These are phyloP conservation scores for Loripinus fragilis DNA, from an alignment of 2,888 invertebrate species.

Conservation along the genomic window DNA sequence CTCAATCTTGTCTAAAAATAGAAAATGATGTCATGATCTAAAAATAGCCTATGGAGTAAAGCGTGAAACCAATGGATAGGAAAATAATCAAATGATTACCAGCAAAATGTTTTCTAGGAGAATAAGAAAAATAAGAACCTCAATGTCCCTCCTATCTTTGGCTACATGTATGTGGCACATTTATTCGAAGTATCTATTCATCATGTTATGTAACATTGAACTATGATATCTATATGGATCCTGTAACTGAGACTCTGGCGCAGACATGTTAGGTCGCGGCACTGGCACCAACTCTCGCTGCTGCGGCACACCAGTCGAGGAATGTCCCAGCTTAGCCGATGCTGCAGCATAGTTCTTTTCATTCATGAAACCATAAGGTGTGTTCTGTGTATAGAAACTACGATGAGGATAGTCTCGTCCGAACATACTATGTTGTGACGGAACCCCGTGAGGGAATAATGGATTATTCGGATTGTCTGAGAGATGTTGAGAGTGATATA, in stretches of 20 bases:
- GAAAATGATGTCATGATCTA: no score
- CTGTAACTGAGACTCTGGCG: slow-evolving; percentile 74
- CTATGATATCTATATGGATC: slow-evolving; percentile 80
- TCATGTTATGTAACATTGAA: slow-evolving; percentile 81
- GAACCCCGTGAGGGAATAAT: slow-evolving; percentile 78
- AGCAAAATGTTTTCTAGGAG: no score
- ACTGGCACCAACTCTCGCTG: slow-evolving; percentile 76
- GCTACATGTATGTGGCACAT: no score
- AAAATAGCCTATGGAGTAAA: no score
- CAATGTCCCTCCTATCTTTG: no score
- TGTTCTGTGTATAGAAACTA: slow-evolving; percentile 77
- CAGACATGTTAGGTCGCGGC: slow-evolving; percentile 71
- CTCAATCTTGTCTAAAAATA: no score
- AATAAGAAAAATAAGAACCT: no score
- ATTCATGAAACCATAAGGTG: slow-evolving; percentile 79
- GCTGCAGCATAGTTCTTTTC: slow-evolving; percentile 79
- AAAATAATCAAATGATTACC: no score
- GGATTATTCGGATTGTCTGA: slow-evolving; percentile 77
- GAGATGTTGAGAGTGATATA: slow-evolving; percentile 80
- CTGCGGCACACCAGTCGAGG: slow-evolving; percentile 70
- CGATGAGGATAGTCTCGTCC: slow-evolving; percentile 77
- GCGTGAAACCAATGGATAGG: no score
- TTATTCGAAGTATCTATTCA: slow-evolving; percentile 77
- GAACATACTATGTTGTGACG: slow-evolving; percentile 77
- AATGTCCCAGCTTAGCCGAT: slow-evolving; percentile 69